phyloP scores from a whole-genome alignment of 2,797 vertebrate species.

The Erpetoichthys calabaricus region DNA sequence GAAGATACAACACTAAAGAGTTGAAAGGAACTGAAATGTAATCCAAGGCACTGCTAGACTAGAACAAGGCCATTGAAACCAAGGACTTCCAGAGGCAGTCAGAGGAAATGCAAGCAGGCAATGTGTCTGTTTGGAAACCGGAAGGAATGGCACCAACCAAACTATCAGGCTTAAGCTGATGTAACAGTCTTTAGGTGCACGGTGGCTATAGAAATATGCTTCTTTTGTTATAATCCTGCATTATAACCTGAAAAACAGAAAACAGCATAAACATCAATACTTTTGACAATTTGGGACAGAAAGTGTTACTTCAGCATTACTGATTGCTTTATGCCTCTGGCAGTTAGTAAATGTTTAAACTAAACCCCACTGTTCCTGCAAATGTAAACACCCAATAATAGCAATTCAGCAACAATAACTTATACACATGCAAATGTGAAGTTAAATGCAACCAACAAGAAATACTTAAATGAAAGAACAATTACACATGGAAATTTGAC shows the following conservation, averaged over 20 bases:
- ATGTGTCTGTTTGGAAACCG: conserved; percentile 32
- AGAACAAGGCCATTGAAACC: conserved; percentile 33
- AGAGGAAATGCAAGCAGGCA: conserved; percentile 27
- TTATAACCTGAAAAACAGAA: conserved; percentile 66
- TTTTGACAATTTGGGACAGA: no score
- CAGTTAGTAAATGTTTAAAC: no score
- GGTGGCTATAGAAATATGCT: conserved; percentile 91
- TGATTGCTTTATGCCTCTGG: no score
- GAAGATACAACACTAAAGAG: conserved; percentile 21
- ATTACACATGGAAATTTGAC: no score
- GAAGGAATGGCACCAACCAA: conserved; percentile 63
- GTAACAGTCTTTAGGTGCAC: conserved; percentile 80
- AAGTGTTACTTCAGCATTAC: no score
- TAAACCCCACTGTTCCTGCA: no score
- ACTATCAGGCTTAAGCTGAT: conserved; percentile 94
- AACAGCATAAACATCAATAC: not conserved
- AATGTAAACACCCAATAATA: no score
- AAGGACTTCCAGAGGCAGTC: conserved; percentile 34
- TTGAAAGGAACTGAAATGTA: conserved; percentile 27
- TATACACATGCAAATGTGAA: no score
- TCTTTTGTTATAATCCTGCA: conserved; percentile 88
- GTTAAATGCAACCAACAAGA: no score
- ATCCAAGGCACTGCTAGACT: conserved; percentile 35
- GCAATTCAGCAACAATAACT: no score
- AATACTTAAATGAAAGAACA: no score